A percentile compares a stretch with the other conserved stretches of the same genome.
Evolutionary conservation across 1,140 invertebrate genomes (phyloP).

Genomic region (Calliphora vicina): DNA sequence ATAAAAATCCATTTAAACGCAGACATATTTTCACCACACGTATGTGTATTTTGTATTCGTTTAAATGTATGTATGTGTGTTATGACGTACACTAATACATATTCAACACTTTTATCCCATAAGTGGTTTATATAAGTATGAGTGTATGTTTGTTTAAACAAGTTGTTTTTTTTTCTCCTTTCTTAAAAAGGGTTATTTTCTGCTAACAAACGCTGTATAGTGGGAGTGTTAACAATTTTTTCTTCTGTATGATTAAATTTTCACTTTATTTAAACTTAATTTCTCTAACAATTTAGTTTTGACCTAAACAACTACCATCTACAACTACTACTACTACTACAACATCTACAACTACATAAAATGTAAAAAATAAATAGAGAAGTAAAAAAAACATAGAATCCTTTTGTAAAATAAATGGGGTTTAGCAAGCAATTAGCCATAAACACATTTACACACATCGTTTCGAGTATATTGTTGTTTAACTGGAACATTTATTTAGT

Average conservation of each 20-base stretch:
- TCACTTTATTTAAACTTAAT: background rate
- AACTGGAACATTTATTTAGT: background rate
- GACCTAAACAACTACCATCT: background rate
- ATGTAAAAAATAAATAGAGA: no score
- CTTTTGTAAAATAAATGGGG: background rate
- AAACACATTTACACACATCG: background rate
- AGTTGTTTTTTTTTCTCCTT: no score
- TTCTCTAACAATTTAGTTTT: slow-evolving; percentile 2
- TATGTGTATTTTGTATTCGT: no score
- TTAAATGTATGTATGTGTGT: no score
- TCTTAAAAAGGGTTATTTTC: no score
- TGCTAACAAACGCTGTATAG: background rate
- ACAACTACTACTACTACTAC: no score
- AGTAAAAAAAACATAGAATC: background rate
- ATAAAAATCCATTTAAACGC: no score
- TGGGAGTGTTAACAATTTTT: background rate
- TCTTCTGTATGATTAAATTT: background rate
- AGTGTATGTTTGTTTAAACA: no score
- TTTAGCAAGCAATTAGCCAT: background rate
- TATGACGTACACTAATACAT: no score
- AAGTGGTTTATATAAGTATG: no score
- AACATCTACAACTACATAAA: background rate
- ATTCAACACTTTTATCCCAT: no score
- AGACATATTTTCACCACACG: no score
- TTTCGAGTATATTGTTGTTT: background rate